phyloP scores from a whole-genome alignment of 1,140 invertebrate species.

The Drosophila trapezifrons region DNA sequence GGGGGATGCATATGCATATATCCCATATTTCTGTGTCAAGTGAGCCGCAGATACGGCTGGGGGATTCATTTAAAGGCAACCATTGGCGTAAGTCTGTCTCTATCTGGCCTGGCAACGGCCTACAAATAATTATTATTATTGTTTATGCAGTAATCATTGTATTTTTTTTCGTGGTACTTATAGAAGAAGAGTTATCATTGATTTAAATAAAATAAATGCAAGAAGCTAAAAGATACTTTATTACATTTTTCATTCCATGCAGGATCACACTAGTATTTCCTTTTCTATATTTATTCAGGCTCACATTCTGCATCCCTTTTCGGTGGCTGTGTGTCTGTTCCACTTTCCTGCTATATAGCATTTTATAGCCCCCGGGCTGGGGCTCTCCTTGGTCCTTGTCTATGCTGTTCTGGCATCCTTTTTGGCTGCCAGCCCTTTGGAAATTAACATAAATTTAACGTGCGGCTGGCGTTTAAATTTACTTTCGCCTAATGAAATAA shows the following conservation, averaged over 20 bases:
- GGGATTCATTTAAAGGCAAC: slow-evolving; percentile 1
- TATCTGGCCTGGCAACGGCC: slow-evolving; percentile 25
- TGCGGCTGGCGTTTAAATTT: slow-evolving; percentile 72
- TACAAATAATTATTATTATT: neutral
- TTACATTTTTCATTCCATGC: too few relatives aligned
- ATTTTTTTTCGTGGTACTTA: neutral
- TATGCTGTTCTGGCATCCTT: slow-evolving; percentile 30
- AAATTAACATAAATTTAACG: slow-evolving; percentile 80
- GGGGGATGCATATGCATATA: slow-evolving; percentile 12
- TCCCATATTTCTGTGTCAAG: slow-evolving; percentile 32
- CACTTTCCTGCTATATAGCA: neutral
- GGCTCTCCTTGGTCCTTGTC: slow-evolving; percentile 13
- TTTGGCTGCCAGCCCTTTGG: slow-evolving; percentile 51
- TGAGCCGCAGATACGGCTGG: slow-evolving; percentile 11
- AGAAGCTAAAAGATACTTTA: too few relatives aligned
- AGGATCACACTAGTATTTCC: neutral
- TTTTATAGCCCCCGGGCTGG: neutral
- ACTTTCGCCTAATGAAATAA: slow-evolving; percentile 80
- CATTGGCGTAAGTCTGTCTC: slow-evolving; percentile 19
- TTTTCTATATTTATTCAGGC: neutral
- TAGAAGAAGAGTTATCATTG: neutral
- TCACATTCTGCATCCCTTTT: neutral
- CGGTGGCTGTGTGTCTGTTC: neutral
- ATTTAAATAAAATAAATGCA: too few relatives aligned
- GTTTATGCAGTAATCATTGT: slow-evolving; percentile 6